Percentiles rank a stretch among this genome's conserved stretches.
These are phyloP conservation scores for Caenorhabditis elegans DNA, from an alignment of 1,140 invertebrate genomes.

Conservation along the genomic window DNA sequence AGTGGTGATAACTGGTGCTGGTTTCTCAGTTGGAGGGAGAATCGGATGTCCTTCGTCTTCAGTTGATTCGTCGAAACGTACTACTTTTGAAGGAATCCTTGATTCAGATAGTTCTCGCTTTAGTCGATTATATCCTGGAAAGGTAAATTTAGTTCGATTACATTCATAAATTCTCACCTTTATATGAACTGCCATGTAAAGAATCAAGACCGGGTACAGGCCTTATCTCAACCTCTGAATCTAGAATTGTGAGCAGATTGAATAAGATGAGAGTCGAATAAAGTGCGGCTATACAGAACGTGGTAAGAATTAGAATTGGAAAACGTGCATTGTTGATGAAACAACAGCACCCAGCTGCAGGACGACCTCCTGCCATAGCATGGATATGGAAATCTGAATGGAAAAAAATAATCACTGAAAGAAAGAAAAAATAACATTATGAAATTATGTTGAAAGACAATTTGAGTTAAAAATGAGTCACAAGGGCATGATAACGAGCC, in stretches of 20 bases:
- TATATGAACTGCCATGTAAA: constrained; percentile 38
- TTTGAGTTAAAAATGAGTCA: too few species aligned
- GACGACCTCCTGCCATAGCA: background rate
- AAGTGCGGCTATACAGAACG: constrained; percentile 3
- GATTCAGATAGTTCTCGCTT: background rate
- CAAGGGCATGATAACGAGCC: too few species aligned
- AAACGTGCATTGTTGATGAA: constrained; percentile 41
- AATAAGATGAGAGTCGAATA: constrained; percentile 44
- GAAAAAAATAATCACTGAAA: too few species aligned
- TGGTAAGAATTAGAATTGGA: constrained; percentile 14
- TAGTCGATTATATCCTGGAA: background rate
- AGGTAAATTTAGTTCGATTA: too few species aligned
- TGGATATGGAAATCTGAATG: background rate
- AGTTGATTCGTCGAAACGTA: background rate
- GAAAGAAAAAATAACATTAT: background rate
- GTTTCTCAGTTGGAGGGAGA: constrained; percentile 23
- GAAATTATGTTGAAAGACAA: too few species aligned
- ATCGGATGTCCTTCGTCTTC: constrained; percentile 39
- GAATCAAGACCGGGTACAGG: constrained; percentile 32
- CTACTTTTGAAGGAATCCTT: background rate
- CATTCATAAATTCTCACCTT: background rate
- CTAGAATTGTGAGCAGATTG: constrained; percentile 38
- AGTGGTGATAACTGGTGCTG: background rate
- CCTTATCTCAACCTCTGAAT: constrained; percentile 15
- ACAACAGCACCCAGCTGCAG: constrained; percentile 41